Conservation (phyloP, 2,113 vertebrate species). For the Lophius piscatorius region DNA sequence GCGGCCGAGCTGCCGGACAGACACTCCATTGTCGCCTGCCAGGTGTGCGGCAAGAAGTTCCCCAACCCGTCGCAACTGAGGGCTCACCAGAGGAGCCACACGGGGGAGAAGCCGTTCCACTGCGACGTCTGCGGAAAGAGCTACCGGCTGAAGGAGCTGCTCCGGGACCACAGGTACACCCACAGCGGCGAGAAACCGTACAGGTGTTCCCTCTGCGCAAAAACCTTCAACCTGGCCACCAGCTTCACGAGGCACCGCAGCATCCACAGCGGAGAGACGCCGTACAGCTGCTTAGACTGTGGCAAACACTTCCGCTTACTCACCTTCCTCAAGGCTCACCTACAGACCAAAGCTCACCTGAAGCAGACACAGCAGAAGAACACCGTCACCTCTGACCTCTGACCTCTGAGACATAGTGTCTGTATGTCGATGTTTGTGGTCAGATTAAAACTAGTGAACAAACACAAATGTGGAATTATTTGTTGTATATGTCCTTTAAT, state of each 20-base stretch:
- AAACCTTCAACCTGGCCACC: slow-evolving; percentile 48
- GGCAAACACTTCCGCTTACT: slow-evolving; percentile 58
- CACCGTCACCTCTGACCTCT: background rate
- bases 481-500: slow-evolving; percentile 31
- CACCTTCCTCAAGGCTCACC: slow-evolving; percentile 57
- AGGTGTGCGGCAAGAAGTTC: slow-evolving; percentile 72
- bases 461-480: slow-evolving; percentile 36
- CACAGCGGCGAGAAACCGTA: slow-evolving; percentile 52
- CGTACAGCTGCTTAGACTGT: slow-evolving; percentile 39
- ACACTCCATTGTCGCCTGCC: slow-evolving; percentile 44
- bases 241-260: slow-evolving; percentile 58
- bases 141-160: slow-evolving; percentile 49
- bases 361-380: slow-evolving; percentile 22
- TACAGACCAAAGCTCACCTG: slow-evolving; percentile 61
- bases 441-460: slow-evolving; percentile 12
- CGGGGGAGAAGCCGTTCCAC: slow-evolving; percentile 63
- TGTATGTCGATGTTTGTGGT: background rate
- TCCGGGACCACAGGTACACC: slow-evolving; percentile 43
- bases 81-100: slow-evolving; percentile 65
- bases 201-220: slow-evolving; percentile 37
- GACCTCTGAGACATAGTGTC: too few relatives aligned
- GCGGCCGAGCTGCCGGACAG: slow-evolving; percentile 40
- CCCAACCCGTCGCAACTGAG: slow-evolving; percentile 62
- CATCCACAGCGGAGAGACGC: slow-evolving; percentile 53
- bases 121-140: slow-evolving; percentile 67